Conservation (phyloP, 2,888 invertebrate genomes). For the Lamellibrachia columna region DNA sequence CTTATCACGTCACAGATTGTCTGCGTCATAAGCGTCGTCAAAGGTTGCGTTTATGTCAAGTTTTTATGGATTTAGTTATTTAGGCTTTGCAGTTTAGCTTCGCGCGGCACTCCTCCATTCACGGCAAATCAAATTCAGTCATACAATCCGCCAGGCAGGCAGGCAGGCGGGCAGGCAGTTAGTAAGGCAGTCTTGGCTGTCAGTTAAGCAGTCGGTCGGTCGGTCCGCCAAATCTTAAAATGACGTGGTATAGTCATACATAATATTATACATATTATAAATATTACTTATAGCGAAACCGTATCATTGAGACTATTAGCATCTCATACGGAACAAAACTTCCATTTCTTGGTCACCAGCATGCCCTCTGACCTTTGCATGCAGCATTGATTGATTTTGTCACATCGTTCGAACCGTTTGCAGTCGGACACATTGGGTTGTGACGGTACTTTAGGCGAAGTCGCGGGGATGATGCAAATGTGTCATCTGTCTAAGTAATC, state of each 20-base stretch:
- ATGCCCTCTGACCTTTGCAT: not conserved
- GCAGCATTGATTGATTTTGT: not conserved
- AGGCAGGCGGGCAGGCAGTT: too few relatives aligned
- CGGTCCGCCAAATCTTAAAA: not conserved
- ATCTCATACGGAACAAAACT: not conserved
- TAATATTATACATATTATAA: not conserved
- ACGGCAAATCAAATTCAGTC: too few relatives aligned
- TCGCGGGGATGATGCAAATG: not conserved
- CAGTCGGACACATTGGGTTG: not conserved
- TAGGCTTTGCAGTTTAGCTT: too few relatives aligned
- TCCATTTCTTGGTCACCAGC: not conserved
- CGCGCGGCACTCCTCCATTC: too few relatives aligned
- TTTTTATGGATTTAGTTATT: too few relatives aligned
- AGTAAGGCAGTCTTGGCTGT: too few relatives aligned
- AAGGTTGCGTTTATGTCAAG: too few relatives aligned
- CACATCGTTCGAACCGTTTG: not conserved
- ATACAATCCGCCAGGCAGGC: too few relatives aligned
- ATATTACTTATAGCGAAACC: not conserved
- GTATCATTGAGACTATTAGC: not conserved
- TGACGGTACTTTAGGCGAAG: not conserved
- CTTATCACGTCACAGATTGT: too few relatives aligned
- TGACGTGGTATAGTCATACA: not conserved
- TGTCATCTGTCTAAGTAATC: not conserved
- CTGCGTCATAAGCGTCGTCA: too few relatives aligned
- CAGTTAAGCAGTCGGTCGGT: not conserved